These are phyloP conservation scores for Trichacis sp. DNA, from an alignment of 2,888 invertebrate genomes.

Conservation along the genomic window DNA sequence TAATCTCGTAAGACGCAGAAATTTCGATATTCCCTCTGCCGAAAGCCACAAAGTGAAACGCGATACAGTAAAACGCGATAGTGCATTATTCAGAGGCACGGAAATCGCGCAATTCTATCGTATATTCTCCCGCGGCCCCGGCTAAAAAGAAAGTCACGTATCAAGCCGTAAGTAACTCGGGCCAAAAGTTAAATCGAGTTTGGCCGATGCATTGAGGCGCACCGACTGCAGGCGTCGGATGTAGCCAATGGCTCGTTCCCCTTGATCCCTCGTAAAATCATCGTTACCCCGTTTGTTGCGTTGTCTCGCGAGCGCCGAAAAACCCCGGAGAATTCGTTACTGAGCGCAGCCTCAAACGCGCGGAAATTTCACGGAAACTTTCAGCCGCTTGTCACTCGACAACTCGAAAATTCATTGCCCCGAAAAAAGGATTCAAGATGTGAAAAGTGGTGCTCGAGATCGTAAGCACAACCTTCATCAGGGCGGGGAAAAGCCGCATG, in stretches of 20 bases:
- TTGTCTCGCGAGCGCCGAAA: no score
- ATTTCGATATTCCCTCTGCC: background rate
- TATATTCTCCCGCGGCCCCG: background rate
- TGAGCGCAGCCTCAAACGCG: no score
- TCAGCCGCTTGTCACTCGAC: background rate
- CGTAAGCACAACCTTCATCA: no score
- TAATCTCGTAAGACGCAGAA: no score
- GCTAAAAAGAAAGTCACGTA: background rate
- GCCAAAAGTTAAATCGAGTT: constrained; percentile 1
- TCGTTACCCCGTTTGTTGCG: no score
- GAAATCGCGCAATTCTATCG: background rate
- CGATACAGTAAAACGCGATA: background rate
- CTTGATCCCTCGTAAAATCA: no score
- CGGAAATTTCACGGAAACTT: background rate
- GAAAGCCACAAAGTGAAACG: background rate
- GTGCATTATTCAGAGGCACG: constrained; percentile 1
- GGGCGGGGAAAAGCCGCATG: no score
- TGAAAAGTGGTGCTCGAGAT: no score
- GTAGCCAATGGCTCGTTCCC: background rate
- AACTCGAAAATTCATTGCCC: background rate
- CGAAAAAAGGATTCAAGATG: no score
- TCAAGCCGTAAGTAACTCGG: background rate
- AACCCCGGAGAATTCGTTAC: no score
- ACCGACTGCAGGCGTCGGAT: background rate
- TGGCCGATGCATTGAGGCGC: background rate